Evolutionary conservation across 2,797 vertebrate genomes (phyloP).

Genomic region (Crenuchus spilurus): DNA sequence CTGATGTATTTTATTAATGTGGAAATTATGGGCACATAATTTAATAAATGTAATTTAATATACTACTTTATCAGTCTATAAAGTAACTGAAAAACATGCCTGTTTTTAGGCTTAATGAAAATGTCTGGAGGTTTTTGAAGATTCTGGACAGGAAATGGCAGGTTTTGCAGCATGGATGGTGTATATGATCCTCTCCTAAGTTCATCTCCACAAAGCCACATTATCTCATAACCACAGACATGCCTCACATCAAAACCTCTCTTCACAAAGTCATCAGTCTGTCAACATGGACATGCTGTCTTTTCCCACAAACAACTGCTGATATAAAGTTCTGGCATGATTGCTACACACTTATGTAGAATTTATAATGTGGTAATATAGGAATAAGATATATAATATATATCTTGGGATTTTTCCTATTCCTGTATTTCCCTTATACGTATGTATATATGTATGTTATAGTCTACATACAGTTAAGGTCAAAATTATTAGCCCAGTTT

Average conservation of each 20-base stretch:
- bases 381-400: too few relatives aligned
- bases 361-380: too few relatives aligned
- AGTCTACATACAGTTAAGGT: too few relatives aligned
- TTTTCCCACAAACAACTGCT: background rate
- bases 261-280: constrained; percentile 47
- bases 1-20: too few relatives aligned
- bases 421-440: too few relatives aligned
- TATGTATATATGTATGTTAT: background rate
- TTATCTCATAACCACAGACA: constrained; percentile 63
- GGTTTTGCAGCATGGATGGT: constrained; percentile 6
- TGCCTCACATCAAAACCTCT: constrained; percentile 67
- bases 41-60: too few relatives aligned
- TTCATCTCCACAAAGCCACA: constrained; percentile 48
- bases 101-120: background rate
- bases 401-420: too few relatives aligned
- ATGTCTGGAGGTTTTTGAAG: background rate
- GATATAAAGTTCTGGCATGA: background rate
- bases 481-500: too few relatives aligned
- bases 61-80: too few relatives aligned
- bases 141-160: background rate
- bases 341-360: background rate
- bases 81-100: background rate
- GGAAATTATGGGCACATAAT: too few relatives aligned
- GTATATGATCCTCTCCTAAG: constrained; percentile 31
- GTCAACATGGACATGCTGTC: constrained; percentile 21